Conservation (phyloP, 2,797 vertebrate species). For the Halcyon leucocephala region DNA sequence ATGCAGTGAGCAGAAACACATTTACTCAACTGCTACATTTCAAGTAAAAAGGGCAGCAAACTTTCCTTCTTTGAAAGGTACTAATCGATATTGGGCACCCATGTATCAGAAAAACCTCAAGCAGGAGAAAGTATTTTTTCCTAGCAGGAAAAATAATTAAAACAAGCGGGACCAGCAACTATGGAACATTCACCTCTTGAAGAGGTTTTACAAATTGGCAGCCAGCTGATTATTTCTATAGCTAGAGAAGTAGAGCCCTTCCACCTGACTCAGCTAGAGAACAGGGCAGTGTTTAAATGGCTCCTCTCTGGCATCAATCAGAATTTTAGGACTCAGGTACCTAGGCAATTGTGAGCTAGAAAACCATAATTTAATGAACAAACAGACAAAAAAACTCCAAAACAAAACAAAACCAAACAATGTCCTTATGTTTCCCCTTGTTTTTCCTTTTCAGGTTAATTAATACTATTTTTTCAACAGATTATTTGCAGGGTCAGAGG, state of each 20-base stretch:
- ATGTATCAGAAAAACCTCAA: slow-evolving; percentile 55
- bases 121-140: not conserved
- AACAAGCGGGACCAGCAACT: not conserved
- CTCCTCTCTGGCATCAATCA: not conserved
- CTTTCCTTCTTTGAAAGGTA: slow-evolving; percentile 34
- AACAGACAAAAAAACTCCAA: not conserved
- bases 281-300: not conserved
- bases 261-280: not conserved
- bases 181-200: not conserved
- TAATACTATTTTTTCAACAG: not conserved
- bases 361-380: not conserved
- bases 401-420: too few relatives aligned
- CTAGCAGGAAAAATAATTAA: not conserved
- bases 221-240: not conserved
- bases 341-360: not conserved
- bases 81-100: not conserved
- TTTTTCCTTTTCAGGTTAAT: not conserved
- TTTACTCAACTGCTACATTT: slow-evolving; percentile 11
- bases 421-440: not conserved
- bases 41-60: slow-evolving; percentile 2
- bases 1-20: slow-evolving; percentile 5
- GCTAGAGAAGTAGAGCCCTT: not conserved
- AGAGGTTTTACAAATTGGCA: not conserved
- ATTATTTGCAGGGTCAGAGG: not conserved
- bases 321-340: not conserved